Base-by-base conservation (phyloP, 2,797 vertebrate genomes). In the Lacerta viridis region DNA sequence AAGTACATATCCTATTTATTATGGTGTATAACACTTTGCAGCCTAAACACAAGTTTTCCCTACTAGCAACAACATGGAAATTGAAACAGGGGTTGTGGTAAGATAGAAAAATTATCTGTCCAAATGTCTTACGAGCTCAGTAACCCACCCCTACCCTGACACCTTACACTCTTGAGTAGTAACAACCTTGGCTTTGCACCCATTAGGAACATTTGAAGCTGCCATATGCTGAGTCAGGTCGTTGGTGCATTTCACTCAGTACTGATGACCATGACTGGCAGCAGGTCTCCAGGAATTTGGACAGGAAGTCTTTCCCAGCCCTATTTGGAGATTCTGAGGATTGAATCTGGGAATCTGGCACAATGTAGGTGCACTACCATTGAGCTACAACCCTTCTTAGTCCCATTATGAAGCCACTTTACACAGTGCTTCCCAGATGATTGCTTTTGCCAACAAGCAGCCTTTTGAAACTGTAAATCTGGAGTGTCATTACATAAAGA, bases 391-490 rank as follows among this genome's bases (percentile, higher is more conserved):
- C 46, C 33, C 7, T 39, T 9, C 6, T 9, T 20, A 1, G 13
- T 5, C 33, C 46, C 80, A 88, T 55, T 23, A 8, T 41, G 80
- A 85, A 87, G 39, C 5, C 83, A 39, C 80, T 89, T 87, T 72
- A 61, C 55, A 1, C 36, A 0, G 71, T 76, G 17, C 72, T 75
- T 80, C 82, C 39, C 84, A 83, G 29, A 84, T 84, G 7, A 33
- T 39, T 23, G 2, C 55, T 80, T 74, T 46, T 5, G 33, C 75
- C 69, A 59, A 20, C 27, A 87, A 84, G 72, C 27, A 78, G 83
- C 74, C 39, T 87, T 83, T 46, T 7, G 43, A 36, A 89, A 78
- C 13, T 59, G 29, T 20, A 72, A 36, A 84, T 80, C 46, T 66
- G 83, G 59, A 75, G 27, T 20, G 36, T 2, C 18, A 27, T 89